These are phyloP conservation scores for Volucella inanis DNA, from an alignment of 2,888 invertebrate species.

Conservation along the genomic window DNA sequence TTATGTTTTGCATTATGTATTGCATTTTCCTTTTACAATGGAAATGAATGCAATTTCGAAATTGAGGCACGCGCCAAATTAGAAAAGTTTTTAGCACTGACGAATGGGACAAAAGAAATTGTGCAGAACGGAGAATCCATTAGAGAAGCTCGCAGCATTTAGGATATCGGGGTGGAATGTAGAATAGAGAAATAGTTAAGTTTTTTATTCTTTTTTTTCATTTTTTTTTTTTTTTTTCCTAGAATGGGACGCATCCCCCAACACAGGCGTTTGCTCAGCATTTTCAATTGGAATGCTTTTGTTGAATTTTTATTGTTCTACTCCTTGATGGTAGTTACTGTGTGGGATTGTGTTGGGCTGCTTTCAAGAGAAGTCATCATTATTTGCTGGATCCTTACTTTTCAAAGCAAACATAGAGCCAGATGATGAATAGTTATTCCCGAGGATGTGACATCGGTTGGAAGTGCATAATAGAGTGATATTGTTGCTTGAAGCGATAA, in stretches of 20 bases:
- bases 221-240: neutral
- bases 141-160: neutral
- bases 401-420: no score
- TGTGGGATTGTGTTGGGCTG: no score
- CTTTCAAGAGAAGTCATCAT: no score
- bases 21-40: conserved; percentile 24
- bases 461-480: no score
- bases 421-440: no score
- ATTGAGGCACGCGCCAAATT: conserved; percentile 66
- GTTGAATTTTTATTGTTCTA: neutral
- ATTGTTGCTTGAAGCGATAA: no score
- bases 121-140: neutral
- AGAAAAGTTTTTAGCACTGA: conserved; percentile 57
- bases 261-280: neutral
- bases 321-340: neutral
- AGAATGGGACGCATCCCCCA: neutral
- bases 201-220: conserved; percentile 6
- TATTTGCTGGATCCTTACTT: no score
- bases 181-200: neutral
- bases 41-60: conserved; percentile 50
- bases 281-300: conserved; percentile 38
- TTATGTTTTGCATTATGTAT: conserved; percentile 15
- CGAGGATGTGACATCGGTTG: no score
- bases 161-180: neutral
- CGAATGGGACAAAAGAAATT: conserved; percentile 16